phyloP scores from a whole-genome alignment of 2,113 vertebrate species.

The Ptilorrhoa leucosticta region DNA sequence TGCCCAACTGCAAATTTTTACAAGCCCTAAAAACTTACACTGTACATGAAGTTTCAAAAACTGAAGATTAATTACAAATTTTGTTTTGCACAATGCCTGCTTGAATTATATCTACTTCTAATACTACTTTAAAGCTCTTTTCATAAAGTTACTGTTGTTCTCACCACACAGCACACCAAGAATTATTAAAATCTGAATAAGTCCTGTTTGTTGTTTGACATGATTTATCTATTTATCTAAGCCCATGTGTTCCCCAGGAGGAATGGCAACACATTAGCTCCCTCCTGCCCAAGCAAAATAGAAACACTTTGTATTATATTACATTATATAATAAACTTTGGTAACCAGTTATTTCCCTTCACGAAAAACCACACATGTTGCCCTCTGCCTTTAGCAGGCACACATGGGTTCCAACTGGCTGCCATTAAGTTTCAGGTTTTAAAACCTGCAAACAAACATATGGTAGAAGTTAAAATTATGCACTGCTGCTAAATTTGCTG shows the following conservation, averaged over 20 bases:
- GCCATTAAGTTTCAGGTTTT: constrained; percentile 13
- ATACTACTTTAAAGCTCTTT: neutral
- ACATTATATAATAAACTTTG: neutral
- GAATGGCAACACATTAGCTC: neutral
- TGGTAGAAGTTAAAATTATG: neutral
- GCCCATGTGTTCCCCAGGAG: neutral
- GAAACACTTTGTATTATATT: neutral
- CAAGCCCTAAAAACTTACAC: neutral
- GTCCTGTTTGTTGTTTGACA: neutral
- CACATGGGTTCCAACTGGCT: neutral
- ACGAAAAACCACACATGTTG: neutral
- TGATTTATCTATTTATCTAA: neutral
- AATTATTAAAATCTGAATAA: neutral
- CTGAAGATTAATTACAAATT: neutral
- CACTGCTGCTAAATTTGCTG: neutral
- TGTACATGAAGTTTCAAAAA: neutral
- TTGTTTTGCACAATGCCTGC: neutral
- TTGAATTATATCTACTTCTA: neutral
- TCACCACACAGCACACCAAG: neutral
- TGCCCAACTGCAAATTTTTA: neutral
- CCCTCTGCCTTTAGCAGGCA: neutral
- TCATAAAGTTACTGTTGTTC: neutral
- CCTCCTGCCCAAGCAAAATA: neutral
- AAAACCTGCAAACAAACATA: constrained; percentile 25
- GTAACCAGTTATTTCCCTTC: neutral